Conservation (phyloP, 2,888 invertebrate genomes). For the Lasioglossum oenotherae region DNA sequence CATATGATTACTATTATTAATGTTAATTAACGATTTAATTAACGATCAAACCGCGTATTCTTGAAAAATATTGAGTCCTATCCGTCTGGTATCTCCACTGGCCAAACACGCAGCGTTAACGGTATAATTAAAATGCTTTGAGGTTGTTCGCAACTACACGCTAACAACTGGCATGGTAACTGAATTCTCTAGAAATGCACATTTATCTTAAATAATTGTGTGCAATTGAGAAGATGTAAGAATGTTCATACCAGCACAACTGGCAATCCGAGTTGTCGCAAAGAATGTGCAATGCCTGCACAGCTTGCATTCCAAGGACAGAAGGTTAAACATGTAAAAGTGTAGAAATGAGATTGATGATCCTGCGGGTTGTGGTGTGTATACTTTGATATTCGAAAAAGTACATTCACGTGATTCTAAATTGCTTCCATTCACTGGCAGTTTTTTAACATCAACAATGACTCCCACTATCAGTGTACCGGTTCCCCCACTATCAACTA, state of each 20-base stretch:
- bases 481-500: too few species aligned
- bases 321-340: neutral
- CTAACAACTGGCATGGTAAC: neutral
- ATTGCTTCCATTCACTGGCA: neutral
- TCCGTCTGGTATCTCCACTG: neutral
- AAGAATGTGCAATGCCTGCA: neutral
- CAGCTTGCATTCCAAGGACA: neutral
- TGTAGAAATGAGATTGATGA: neutral
- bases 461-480: too few species aligned
- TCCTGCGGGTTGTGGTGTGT: neutral
- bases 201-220: neutral
- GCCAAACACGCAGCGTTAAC: neutral
- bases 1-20: too few species aligned
- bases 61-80: neutral
- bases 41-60: neutral
- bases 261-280: slow-evolving; percentile 1
- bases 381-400: neutral
- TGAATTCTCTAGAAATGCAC: neutral
- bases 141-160: neutral
- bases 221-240: neutral
- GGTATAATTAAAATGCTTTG: neutral
- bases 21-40: neutral
- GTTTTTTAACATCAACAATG: neutral
- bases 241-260: neutral
- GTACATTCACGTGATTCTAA: neutral